Evolutionary conservation across 2,113 vertebrate species (phyloP).

Genomic region (Malaclemys terrapin): DNA sequence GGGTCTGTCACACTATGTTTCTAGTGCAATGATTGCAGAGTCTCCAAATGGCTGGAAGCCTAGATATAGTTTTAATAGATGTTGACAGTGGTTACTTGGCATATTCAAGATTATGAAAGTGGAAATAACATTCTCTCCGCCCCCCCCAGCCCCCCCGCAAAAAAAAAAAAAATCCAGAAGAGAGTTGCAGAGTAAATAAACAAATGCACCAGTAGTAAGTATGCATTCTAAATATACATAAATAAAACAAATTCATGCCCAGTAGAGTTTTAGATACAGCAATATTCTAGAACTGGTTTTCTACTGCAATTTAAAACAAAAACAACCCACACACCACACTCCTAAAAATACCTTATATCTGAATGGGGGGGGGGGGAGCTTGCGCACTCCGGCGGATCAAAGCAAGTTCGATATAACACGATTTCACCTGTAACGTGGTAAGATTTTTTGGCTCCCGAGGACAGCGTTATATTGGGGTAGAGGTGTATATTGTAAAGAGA

Average conservation of each 20-base stretch:
- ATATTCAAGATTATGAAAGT: neutral
- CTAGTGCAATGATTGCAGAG: neutral
- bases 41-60: neutral
- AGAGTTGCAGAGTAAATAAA: neutral
- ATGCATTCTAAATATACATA: neutral
- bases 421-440: too few relatives aligned
- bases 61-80: neutral
- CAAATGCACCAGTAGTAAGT: neutral
- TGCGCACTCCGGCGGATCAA: too few relatives aligned
- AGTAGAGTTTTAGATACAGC: neutral
- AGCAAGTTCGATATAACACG: too few relatives aligned
- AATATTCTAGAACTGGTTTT: neutral
- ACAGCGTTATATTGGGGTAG: too few relatives aligned
- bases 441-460: too few relatives aligned
- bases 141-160: too few relatives aligned
- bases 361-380: too few relatives aligned
- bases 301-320: neutral
- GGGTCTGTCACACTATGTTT: too few relatives aligned
- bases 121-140: neutral
- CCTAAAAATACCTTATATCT: neutral
- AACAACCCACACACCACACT: neutral
- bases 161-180: neutral
- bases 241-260: neutral
- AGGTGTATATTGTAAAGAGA: neutral
- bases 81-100: neutral